A percentile compares a stretch with the other conserved stretches of the same genome.
phyloP scores from a whole-genome alignment of 2,888 invertebrate species.

The Ditula angustiorana region DNA sequence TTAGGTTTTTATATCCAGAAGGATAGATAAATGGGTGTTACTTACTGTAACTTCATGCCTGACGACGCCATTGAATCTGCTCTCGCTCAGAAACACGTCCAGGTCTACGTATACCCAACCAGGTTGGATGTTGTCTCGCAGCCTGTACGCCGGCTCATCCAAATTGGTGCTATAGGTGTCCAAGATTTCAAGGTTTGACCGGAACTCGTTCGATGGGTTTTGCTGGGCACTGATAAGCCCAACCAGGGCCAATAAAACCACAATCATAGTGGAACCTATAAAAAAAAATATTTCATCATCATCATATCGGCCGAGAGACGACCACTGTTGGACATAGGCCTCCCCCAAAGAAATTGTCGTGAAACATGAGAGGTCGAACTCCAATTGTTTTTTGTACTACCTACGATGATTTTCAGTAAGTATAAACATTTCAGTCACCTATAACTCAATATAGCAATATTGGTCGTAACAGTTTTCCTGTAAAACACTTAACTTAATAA shows the following conservation, averaged over 20 bases:
- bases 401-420: too few species aligned
- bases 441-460: too few species aligned
- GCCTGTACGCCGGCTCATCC: slow-evolving; percentile 66
- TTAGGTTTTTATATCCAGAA: too few species aligned
- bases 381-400: too few species aligned
- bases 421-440: too few species aligned
- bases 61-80: slow-evolving; percentile 64
- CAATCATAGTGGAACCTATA: slow-evolving; percentile 64
- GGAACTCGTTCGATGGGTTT: slow-evolving; percentile 61
- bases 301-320: too few species aligned
- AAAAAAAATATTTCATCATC: not conserved
- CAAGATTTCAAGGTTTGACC: slow-evolving; percentile 64
- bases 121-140: slow-evolving; percentile 65
- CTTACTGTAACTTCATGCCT: slow-evolving; percentile 63
- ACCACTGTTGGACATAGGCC: too few species aligned
- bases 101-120: slow-evolving; percentile 59
- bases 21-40: too few species aligned
- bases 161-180: slow-evolving; percentile 60
- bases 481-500: too few species aligned
- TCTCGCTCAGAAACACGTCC: slow-evolving; percentile 64
- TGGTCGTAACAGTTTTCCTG: too few species aligned
- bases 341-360: too few species aligned
- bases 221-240: slow-evolving; percentile 55
- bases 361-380: too few species aligned
- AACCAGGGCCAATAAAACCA: slow-evolving; percentile 55